phyloP scores from a whole-genome alignment of 2,888 invertebrate species.

The Trimorus sp. region DNA sequence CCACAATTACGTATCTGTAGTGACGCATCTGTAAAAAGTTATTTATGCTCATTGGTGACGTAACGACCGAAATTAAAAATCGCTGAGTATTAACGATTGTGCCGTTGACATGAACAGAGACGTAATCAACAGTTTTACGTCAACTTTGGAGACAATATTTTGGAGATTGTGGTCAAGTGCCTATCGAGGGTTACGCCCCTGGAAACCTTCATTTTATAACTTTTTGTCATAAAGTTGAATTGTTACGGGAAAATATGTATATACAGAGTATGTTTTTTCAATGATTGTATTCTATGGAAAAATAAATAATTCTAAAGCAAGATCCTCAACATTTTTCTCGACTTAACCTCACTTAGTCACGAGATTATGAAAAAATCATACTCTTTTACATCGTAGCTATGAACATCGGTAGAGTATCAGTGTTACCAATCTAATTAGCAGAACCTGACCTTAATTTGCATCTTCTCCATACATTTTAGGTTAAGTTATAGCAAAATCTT shows the following conservation, averaged over 20 bases:
- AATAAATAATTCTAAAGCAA: conserved; percentile 6
- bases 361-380: too few relatives aligned
- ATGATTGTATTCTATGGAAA: conserved; percentile 60
- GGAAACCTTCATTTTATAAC: conserved; percentile 44
- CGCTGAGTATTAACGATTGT: conserved; percentile 59
- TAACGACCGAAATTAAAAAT: conserved; percentile 37
- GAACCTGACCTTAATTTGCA: too few relatives aligned
- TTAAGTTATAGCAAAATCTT: too few relatives aligned
- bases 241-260: conserved; percentile 60
- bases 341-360: too few relatives aligned
- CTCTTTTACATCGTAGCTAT: too few relatives aligned
- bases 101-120: conserved; percentile 46
- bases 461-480: too few relatives aligned
- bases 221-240: conserved; percentile 55
- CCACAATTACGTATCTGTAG: conserved; percentile 44
- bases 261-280: conserved; percentile 57
- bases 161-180: neutral
- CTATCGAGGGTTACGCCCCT: conserved; percentile 37
- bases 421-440: too few relatives aligned
- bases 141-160: neutral
- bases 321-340: neutral
- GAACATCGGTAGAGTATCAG: too few relatives aligned
- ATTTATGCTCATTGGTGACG: conserved; percentile 52
- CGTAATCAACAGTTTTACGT: conserved; percentile 11
- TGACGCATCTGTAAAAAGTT: conserved; percentile 59